Evolutionary conservation across 1,140 invertebrate species (phyloP).

Genomic region (Habropoda laboriosa): DNA sequence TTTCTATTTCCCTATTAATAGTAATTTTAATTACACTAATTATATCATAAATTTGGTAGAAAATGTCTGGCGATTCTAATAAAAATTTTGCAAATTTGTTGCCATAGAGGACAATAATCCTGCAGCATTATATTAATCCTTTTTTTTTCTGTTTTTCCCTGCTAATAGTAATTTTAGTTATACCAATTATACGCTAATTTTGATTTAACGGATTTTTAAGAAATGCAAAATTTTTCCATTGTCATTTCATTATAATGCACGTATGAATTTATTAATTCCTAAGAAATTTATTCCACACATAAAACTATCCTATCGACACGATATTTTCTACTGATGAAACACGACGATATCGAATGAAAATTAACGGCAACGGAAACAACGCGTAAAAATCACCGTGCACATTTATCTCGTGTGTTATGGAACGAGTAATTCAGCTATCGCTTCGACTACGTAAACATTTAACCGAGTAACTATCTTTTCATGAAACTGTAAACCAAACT

Average conservation of each 20-base stretch:
- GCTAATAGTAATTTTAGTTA: too few relatives aligned
- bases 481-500: neutral
- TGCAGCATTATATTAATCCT: too few relatives aligned
- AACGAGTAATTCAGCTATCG: constrained; percentile 3
- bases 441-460: too few relatives aligned
- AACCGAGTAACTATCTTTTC: neutral
- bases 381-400: neutral
- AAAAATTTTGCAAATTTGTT: too few relatives aligned
- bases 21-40: too few relatives aligned
- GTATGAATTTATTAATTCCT: neutral
- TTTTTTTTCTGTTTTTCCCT: too few relatives aligned
- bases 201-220: too few relatives aligned
- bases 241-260: neutral
- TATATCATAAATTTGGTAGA: too few relatives aligned
- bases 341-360: neutral
- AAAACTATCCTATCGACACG: neutral
- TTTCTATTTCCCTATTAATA: too few relatives aligned
- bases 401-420: neutral
- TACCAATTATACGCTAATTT: too few relatives aligned
- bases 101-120: too few relatives aligned
- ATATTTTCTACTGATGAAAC: neutral
- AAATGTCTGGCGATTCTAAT: too few relatives aligned
- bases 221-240: neutral
- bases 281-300: neutral
- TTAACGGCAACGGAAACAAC: neutral